A percentile compares a stretch with the other conserved stretches of the same genome.
These are phyloP conservation scores for Lampris incognitus DNA, from an alignment of 2,113 vertebrate species.

Conservation along the genomic window DNA sequence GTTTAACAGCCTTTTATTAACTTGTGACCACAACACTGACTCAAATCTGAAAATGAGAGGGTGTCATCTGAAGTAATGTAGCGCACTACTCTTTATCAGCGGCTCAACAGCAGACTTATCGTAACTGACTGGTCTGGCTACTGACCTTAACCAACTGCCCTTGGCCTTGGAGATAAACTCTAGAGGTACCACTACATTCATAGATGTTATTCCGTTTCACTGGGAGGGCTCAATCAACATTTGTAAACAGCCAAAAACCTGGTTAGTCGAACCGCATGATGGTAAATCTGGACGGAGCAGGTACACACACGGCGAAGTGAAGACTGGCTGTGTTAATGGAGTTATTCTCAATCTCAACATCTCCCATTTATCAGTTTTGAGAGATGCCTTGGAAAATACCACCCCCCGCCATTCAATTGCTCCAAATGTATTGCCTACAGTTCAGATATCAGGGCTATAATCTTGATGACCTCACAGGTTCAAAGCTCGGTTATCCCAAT, in stretches of 20 bases:
- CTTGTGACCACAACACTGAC: constrained; percentile 42
- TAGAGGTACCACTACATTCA: neutral
- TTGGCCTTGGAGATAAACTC: neutral
- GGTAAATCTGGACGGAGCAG: neutral
- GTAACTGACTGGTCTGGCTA: constrained; percentile 17
- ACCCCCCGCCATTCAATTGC: too few relatives aligned
- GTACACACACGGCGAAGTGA: too few relatives aligned
- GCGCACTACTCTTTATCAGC: constrained; percentile 14
- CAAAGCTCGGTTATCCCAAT: neutral
- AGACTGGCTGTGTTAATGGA: too few relatives aligned
- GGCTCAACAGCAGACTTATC: neutral
- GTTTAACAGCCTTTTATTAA: constrained; percentile 46
- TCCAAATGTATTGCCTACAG: too few relatives aligned
- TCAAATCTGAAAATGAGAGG: constrained; percentile 36
- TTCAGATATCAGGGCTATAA: neutral
- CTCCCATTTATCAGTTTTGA: too few relatives aligned
- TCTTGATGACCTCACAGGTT: neutral
- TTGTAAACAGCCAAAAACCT: neutral
- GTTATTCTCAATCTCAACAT: too few relatives aligned
- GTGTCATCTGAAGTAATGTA: constrained; percentile 17
- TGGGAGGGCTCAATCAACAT: neutral
- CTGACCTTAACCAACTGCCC: neutral
- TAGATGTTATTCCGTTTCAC: neutral
- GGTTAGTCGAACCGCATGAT: neutral
- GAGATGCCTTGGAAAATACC: too few relatives aligned